Evolutionary conservation across 2,797 vertebrate genomes (phyloP).

Genomic region (Mormyrops attenuatus): DNA sequence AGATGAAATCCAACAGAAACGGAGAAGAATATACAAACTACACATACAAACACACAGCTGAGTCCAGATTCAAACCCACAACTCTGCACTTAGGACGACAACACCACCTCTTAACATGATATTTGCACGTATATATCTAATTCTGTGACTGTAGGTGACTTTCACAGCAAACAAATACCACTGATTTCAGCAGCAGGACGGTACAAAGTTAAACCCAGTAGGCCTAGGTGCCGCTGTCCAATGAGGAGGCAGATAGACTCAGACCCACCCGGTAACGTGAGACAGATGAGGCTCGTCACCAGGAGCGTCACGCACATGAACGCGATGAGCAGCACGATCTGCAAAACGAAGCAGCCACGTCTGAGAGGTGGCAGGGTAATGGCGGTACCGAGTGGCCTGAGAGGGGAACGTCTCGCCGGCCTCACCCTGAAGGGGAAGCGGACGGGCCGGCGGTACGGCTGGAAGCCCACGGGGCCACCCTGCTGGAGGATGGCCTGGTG

Average conservation of each 20-base stretch:
- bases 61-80: neutral
- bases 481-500: constrained; percentile 98
- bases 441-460: constrained; percentile 90
- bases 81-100: neutral
- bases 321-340: constrained; percentile 87
- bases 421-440: constrained; percentile 90
- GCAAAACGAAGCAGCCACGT: constrained; percentile 27
- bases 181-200: neutral
- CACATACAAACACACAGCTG: neutral
- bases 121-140: neutral
- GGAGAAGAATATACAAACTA: neutral
- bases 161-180: neutral
- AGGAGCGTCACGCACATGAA: constrained; percentile 93
- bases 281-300: constrained; percentile 86
- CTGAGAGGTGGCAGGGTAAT: neutral
- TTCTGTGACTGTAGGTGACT: neutral
- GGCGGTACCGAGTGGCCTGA: neutral
- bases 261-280: constrained; percentile 86
- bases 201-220: neutral
- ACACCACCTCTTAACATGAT: neutral
- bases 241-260: neutral
- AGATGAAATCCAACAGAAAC: neutral
- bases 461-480: constrained; percentile 94
- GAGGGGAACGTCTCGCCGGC: neutral
- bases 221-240: neutral